Evolutionary conservation across 2,113 vertebrate genomes (phyloP), one percentile per base, ranked within the genome.

Genomic region (Petrocephalus zakoni): DNA sequence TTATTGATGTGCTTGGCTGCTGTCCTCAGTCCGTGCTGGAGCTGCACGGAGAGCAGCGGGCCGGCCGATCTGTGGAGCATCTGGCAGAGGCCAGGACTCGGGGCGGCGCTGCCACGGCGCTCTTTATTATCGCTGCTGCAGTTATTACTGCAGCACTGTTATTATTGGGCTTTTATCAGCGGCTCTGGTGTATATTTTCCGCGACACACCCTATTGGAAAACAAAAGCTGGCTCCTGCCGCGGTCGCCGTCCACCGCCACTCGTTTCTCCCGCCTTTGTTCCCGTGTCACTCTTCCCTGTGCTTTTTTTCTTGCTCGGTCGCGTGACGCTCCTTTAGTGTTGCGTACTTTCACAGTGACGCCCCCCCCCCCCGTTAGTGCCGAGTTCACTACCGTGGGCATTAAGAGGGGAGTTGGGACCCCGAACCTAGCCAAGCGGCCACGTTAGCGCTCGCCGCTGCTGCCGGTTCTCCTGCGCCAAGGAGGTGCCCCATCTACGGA

Each of bases 1-100:
- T 96, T 96, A 96, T 96, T 95, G 94, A 96, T 95, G 94, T 91
- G 90, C 89, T 87, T 49, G 37, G 81, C 93, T 92, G 93, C 94
- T 93, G 92, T 88, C 93, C 91, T 88, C 85, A 93, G 93, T 94
- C 93, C 94, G 92, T 92, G 91, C 85, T 88, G 75, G 90, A 90
- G 34, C 88, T 87, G 49, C 47, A 87, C 49, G 21, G 17, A 68
- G 92, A 94, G 90, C 94, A 95, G 94, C 94, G 94, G 95, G 94
- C 94, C 95, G 94, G 93, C 25, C 37, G 91, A 89, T 85, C 90
- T 89, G 89, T 90, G 89, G 90, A 93, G 91, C 91, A 91, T 92
- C 90, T 89, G 92, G 94, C 92, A 6, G 90, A 91, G 93, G 95
- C 93, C 92, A 86, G 86, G 91, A 93, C 93, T 93, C 91, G 90